phyloP scores from a whole-genome alignment of 1,140 invertebrate species.

The Scylla paramamosain region DNA sequence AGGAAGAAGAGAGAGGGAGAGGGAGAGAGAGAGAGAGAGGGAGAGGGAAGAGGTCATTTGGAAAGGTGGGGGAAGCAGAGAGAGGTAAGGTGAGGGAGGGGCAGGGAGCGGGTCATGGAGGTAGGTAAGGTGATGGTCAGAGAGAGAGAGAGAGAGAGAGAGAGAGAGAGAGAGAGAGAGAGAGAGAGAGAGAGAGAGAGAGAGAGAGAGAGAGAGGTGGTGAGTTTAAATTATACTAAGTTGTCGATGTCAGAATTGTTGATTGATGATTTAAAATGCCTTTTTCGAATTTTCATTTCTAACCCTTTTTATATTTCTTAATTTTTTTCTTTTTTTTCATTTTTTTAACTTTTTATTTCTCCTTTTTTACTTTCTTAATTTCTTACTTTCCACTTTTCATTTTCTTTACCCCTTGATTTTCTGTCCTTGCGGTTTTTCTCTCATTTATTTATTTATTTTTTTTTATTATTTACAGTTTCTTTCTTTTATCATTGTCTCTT shows the following conservation, averaged over 20 bases:
- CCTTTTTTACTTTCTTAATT: not conserved
- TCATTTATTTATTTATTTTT: no score
- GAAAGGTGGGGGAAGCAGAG: not conserved
- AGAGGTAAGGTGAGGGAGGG: not conserved
- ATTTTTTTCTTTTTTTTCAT: no score
- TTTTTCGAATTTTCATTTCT: no score
- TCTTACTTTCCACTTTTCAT: no score
- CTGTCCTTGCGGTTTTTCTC: no score
- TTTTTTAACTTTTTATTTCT: not conserved
- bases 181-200: not conserved
- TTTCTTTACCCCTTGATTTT: no score
- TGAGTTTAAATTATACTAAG: not conserved
- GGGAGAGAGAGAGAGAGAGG: not conserved
- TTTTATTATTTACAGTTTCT: no score
- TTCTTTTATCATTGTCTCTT: no score
- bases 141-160: not conserved
- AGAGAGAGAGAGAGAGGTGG: not conserved
- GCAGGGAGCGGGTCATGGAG: not conserved
- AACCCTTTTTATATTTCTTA: no score
- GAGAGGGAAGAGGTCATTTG: no score
- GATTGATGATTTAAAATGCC: no score
- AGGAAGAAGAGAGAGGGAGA: not conserved
- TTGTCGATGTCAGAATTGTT: no score
- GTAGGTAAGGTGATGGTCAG: not conserved
- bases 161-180: not conserved